Evolutionary conservation across 2,113 vertebrate species (phyloP).

Genomic region (Stegostoma tigrinum): DNA sequence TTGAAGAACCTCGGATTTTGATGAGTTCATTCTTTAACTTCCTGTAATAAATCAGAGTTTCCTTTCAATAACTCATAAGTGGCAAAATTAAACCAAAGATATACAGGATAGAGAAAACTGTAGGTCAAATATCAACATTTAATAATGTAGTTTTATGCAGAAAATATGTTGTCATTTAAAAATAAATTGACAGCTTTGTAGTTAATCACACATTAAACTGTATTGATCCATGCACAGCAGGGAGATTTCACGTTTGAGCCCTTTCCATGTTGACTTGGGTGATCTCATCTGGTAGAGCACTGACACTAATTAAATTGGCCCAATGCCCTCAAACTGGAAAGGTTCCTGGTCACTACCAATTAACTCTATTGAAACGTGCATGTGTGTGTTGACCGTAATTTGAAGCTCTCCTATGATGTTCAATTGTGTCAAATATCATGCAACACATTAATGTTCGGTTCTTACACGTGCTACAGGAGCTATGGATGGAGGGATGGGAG

Average conservation of each 20-base stretch:
- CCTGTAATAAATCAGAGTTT: conserved; percentile 50
- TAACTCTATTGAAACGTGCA: background rate
- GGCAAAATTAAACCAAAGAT: background rate
- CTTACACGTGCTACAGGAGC: background rate
- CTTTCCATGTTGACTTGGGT: background rate
- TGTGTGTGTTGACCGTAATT: background rate
- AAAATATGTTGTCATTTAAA: background rate
- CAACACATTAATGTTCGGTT: background rate
- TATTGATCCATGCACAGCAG: background rate
- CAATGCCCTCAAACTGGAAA: background rate
- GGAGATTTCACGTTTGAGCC: background rate
- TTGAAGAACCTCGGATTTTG: conserved; percentile 74
- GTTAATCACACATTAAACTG: background rate
- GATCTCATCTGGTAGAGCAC: background rate
- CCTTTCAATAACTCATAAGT: background rate
- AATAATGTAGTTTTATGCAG: too few species aligned
- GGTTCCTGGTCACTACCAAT: background rate
- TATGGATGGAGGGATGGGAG: too few species aligned
- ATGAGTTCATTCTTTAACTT: conserved; percentile 90
- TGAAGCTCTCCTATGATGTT: background rate
- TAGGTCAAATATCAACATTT: too few species aligned
- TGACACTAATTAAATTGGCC: background rate
- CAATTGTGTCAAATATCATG: background rate
- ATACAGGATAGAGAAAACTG: too few species aligned
- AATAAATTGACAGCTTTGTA: background rate